Evolutionary conservation across 2,113 vertebrate genomes (phyloP).

Genomic region (Pangasianodon gigas): DNA sequence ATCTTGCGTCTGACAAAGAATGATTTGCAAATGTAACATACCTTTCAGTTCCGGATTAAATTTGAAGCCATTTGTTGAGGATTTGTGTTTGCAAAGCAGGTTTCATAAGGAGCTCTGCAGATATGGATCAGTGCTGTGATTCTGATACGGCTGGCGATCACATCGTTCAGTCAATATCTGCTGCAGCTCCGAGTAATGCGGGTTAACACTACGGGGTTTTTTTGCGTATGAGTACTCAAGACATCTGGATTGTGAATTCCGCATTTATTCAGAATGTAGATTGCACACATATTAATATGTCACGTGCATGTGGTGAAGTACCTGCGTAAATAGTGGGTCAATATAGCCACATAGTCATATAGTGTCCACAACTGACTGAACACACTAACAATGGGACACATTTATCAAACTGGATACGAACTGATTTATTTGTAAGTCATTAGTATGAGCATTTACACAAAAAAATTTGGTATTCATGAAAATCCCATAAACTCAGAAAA

Average conservation of each 20-base stretch:
- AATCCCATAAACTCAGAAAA: neutral
- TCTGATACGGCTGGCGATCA: neutral
- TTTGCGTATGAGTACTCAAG: neutral
- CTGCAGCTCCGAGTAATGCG: neutral
- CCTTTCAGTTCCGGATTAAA: neutral
- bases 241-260: neutral
- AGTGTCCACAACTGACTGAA: neutral
- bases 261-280: neutral
- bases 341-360: neutral
- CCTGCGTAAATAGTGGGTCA: neutral
- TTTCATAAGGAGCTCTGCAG: neutral
- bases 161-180: conserved; percentile 24
- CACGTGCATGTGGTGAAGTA: neutral
- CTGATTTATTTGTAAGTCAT: neutral
- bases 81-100: neutral
- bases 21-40: neutral
- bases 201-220: neutral
- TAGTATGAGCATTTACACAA: neutral
- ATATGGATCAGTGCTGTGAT: conserved; percentile 1
- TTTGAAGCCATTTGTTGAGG: neutral
- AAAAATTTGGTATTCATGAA: neutral
- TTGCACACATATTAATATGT: neutral
- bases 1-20: neutral
- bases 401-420: neutral
- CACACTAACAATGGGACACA: neutral